A percentile compares a stretch with the other conserved stretches of the same genome.
Evolutionary conservation across 2,797 vertebrate genomes (phyloP).

Genomic region (Liasis olivaceus): DNA sequence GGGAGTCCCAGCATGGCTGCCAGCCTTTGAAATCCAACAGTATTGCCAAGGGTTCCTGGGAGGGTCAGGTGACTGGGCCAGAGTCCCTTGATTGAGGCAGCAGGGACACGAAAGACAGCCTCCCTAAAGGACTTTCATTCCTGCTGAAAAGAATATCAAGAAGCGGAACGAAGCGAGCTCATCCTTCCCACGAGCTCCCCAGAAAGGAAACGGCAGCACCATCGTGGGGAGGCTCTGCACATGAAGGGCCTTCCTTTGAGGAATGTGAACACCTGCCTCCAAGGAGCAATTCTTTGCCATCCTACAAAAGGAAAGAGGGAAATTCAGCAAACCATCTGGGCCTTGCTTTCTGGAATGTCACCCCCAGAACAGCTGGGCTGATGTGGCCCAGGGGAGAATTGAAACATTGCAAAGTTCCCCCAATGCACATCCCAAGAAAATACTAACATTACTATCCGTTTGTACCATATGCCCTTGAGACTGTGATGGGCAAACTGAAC

Average conservation of each 20-base stretch:
- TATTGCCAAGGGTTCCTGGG: not conserved
- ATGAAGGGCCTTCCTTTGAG: not conserved
- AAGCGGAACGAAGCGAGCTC: not conserved
- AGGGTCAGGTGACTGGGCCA: not conserved
- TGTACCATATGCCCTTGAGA: not conserved
- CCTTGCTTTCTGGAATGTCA: not conserved
- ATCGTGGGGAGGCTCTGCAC: not conserved
- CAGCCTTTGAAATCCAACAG: accelerated
- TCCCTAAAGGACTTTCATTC: not conserved
- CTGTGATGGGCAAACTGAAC: not conserved
- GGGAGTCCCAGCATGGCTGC: not conserved
- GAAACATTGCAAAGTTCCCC: not conserved
- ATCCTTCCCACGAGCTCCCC: not conserved
- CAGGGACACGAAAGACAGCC: not conserved
- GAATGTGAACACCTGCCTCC: too few species aligned
- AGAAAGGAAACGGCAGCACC: not conserved
- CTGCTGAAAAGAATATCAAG: not conserved
- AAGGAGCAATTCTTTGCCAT: not conserved
- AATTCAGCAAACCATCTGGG: not conserved
- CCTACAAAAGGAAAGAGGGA: not conserved
- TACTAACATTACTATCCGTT: not conserved
- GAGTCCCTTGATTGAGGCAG: not conserved
- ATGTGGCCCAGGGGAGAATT: not conserved
- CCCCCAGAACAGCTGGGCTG: not conserved
- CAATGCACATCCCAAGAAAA: not conserved